These are phyloP conservation scores for Netelia fuscicornis DNA, from an alignment of 2,888 invertebrate species.

Conservation along the genomic window DNA sequence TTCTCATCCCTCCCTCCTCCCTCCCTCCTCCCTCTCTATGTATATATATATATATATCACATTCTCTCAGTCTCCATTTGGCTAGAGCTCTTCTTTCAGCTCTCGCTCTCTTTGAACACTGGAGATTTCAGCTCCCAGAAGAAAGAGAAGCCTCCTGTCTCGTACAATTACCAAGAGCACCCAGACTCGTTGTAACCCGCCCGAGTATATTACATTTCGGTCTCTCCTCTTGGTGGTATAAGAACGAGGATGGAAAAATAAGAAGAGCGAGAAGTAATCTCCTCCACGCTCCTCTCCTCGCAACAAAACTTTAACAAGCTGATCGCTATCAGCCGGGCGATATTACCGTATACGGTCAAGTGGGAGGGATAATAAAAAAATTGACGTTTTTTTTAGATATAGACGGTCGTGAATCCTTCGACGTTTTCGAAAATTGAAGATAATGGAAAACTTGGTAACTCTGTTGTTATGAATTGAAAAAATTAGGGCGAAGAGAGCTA, in stretches of 20 bases:
- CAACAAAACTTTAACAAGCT: constrained; percentile 82
- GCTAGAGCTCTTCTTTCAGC: constrained; percentile 59
- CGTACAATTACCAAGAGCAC: constrained; percentile 70
- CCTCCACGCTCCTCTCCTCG: constrained; percentile 46
- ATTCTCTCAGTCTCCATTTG: constrained; percentile 63
- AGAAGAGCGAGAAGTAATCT: constrained; percentile 59
- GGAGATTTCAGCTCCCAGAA: constrained; percentile 67
- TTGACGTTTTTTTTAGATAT: no score
- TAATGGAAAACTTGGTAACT: not conserved
- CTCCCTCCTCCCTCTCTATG: constrained; percentile 39
- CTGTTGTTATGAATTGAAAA: not conserved
- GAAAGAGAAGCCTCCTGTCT: constrained; percentile 44
- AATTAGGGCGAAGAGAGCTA: not conserved
- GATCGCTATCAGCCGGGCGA: constrained; percentile 79
- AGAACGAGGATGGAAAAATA: constrained; percentile 34
- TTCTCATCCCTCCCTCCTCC: constrained; percentile 17
- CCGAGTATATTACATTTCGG: constrained; percentile 68
- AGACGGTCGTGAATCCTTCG: no score
- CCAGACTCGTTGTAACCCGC: constrained; percentile 59
- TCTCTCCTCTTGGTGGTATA: constrained; percentile 45
- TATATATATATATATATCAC: constrained; percentile 12
- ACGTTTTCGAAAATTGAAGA: no score
- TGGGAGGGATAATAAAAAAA: not conserved
- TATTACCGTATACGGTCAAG: constrained; percentile 31
- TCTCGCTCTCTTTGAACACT: constrained; percentile 47